A percentile compares a stretch with the other conserved stretches of the same genome.
These are phyloP conservation scores for Cyprinodon variegatus DNA, from an alignment of 2,113 vertebrate species.

Conservation along the genomic window DNA sequence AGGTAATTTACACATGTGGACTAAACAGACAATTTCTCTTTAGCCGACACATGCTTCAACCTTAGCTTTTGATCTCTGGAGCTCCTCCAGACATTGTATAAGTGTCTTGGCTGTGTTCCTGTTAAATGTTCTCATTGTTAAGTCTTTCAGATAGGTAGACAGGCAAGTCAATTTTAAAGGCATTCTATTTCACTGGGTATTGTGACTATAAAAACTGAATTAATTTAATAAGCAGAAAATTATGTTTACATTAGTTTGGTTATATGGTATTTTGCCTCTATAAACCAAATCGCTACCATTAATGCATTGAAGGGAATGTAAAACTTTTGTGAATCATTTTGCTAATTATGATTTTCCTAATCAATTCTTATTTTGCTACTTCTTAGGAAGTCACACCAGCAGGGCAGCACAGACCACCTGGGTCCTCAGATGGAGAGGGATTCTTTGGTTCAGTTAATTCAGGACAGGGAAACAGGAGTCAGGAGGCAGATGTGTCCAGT, in stretches of 20 bases:
- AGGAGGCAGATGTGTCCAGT: conserved; percentile 65
- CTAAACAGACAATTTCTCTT: background rate
- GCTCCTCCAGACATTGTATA: background rate
- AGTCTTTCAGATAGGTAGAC: too few species aligned
- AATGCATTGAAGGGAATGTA: too few species aligned
- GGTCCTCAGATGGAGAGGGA: conserved; percentile 63
- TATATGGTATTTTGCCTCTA: background rate
- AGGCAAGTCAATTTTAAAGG: background rate
- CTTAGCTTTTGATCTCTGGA: background rate
- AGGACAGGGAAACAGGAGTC: conserved; percentile 55
- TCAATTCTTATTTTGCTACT: conserved; percentile 25
- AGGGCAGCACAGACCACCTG: conserved; percentile 69
- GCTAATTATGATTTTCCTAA: too few species aligned
- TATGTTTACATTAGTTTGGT: background rate
- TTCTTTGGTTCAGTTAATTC: conserved; percentile 53
- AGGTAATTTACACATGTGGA: background rate
- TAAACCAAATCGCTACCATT: too few species aligned
- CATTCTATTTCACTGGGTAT: background rate
- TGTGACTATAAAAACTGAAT: background rate
- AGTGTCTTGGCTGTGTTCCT: background rate
- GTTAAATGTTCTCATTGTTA: too few species aligned
- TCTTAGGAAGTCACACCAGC: conserved; percentile 70
- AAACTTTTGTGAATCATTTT: too few species aligned
- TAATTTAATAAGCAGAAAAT: background rate
- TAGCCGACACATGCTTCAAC: background rate